Base-by-base conservation (phyloP, 2,113 vertebrate genomes). In the Heliornis fulica region DNA sequence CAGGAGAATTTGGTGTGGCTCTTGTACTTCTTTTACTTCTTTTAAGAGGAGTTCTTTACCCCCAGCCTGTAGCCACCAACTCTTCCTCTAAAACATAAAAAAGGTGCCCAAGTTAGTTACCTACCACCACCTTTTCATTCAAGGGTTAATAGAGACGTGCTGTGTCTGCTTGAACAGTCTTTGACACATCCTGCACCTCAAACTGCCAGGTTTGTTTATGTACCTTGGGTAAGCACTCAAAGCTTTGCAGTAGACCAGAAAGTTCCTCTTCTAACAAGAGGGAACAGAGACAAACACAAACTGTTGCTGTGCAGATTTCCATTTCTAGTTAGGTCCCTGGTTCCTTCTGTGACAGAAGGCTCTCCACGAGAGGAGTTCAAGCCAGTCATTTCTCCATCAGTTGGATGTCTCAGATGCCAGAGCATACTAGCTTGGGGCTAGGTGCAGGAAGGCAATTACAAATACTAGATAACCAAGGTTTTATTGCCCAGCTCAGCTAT, bases 211-310 rank as follows among this genome's bases (percentile, higher is more conserved):
- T 89, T 77, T 86, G 64, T 83, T 94, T 75, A 75, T 36, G 51
- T 34, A 87, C 41, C 46, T 70, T 57, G 72, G 91, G 89, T 95
- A 87, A 89, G 87, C 72, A 96, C 69, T 43, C 61, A 90, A 76
- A 76, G 68, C 70, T 54, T 69, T 57, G 82, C 82, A 93, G 84
- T 4, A 85, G 87, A 91, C 48, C 85, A 87, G 90, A 76, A 91
- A 91, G 54, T 75, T 87, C 82, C 70, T 87, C 56, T 82, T 94
- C 6, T 4, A 85, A 60, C 69, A 75, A 75, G 93, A 68, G 64
- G 69, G 46, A 91, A 38, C 25, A 56, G 43, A 71, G 61, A 68
- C 40, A 36, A 65, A 54, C 45, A 57, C 0, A 0, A 83, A 50
- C 2, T 21, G 56, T 32, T 84, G 72, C 69, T 84, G 76, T 45